Evolutionary conservation across 2,797 vertebrate genomes (phyloP), one percentile per base, ranked within the genome.

Genomic region (Rhabdophis nuchalis): DNA sequence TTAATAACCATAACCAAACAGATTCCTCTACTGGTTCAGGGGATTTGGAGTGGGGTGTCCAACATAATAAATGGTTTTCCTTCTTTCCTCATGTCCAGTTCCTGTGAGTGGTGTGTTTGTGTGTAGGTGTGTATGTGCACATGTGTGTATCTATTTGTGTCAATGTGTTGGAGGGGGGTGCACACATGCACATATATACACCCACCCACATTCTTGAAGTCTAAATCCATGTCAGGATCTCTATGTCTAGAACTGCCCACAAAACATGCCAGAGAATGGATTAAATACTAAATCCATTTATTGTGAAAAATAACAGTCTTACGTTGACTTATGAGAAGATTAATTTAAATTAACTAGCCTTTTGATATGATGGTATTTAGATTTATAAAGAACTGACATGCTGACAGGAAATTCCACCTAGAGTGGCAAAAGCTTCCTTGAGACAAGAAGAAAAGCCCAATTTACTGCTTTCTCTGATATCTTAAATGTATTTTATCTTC

Each of bases 271-370:
- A 27, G 54, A 61, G 18, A 54, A 54, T 89, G 20, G 61, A 64
- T 61, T 91, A 87, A 93, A 60, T 90, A 53, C 54, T 90, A 87
- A 82, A 36, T 94, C 92, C 1, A 92, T 91, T 95, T 93, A 85
- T 10, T 85, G 68, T 85, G 57, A 92, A 25, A 85, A 94, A 95
- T 64, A 94, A 10, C 89, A 93, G 86, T 68, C 56, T 53, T 92
- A 2, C 18, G 68, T 10, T 94, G 85, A 92, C 89, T 92, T 94
- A 90, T 14, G 88, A 2, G 87, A 12, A 46, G 32, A 94, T 90
- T 89, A 91, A 94, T 94, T 95, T 92, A 50, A 87, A 94, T 95
- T 58, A 94, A 2, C 32, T 90, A 85, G 87, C 87, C 89, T 94
- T 91, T 18, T 88, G 20, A 1, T 94, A 58, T 53, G 50, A 36